Evolutionary conservation across 2,113 vertebrate species (phyloP).

Genomic region (Scalopus aquaticus): DNA sequence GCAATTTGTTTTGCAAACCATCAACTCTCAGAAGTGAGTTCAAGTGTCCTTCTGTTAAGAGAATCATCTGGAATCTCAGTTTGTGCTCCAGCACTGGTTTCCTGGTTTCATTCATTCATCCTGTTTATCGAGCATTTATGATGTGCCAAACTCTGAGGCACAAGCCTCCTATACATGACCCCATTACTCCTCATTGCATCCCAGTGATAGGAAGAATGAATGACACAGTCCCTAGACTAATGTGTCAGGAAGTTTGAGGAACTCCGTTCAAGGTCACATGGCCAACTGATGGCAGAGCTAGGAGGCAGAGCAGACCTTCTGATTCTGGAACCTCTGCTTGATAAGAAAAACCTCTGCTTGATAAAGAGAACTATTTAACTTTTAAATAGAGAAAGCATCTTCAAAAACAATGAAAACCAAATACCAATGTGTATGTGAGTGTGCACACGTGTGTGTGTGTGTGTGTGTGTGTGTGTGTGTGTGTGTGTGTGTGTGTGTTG

Average conservation of each 20-base stretch:
- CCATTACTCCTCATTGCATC: neutral
- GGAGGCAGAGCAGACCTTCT: neutral
- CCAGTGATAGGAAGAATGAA: neutral
- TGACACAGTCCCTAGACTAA: rapidly evolving
- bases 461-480: too few relatives aligned
- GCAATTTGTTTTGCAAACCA: too few relatives aligned
- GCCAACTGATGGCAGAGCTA: neutral
- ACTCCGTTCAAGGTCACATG: neutral
- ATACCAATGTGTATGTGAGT: neutral
- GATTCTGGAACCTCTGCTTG: neutral
- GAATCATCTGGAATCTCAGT: neutral
- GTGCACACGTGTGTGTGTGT: too few relatives aligned
- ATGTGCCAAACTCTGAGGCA: neutral
- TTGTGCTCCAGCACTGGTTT: neutral
- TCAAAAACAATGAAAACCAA: too few relatives aligned
- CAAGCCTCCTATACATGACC: neutral
- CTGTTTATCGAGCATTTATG: neutral
- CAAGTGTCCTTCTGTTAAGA: neutral
- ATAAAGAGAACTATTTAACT: too few relatives aligned
- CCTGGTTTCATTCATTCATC: neutral
- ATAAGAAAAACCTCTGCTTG: too few relatives aligned
- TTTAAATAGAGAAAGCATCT: too few relatives aligned
- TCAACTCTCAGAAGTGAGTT: too few relatives aligned
- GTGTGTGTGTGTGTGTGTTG: too few relatives aligned
- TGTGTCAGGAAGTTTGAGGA: neutral